phyloP scores from a whole-genome alignment of 92 coral and sea anemone genomes.

The Isaurus tuberculatus region DNA sequence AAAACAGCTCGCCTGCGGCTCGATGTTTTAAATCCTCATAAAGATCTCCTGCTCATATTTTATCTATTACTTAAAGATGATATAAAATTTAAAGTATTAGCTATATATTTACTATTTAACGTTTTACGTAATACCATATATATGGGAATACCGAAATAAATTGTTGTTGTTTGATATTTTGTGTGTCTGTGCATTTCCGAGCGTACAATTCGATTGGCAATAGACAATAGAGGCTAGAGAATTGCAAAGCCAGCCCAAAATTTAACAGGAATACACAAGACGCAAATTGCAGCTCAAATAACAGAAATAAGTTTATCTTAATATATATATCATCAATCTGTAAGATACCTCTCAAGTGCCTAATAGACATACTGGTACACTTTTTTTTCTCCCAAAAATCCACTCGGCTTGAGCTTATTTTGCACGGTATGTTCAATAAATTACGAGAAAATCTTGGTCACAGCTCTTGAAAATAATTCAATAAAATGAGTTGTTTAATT shows the following conservation, averaged over 20 bases:
- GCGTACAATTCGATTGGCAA: not conserved
- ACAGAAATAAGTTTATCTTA: too few species aligned
- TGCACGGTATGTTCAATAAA: not conserved
- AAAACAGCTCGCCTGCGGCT: too few species aligned
- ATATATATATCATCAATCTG: not conserved
- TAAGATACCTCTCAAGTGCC: not conserved
- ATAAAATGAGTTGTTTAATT: too few species aligned
- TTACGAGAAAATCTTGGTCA: not conserved
- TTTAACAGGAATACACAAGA: not conserved
- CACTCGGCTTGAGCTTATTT: too few species aligned
- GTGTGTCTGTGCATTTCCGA: not conserved
- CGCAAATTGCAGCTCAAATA: not conserved
- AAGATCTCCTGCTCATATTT: too few species aligned
- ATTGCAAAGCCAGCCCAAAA: not conserved
- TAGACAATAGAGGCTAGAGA: not conserved
- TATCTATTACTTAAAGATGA: too few species aligned
- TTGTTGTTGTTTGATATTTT: conserved; percentile 4
- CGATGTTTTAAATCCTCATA: too few species aligned
- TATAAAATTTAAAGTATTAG: too few species aligned
- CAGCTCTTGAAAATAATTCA: too few species aligned
- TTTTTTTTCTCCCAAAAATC: not conserved
- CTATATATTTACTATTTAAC: too few species aligned
- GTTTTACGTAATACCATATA: too few species aligned
- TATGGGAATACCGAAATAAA: not conserved
- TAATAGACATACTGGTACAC: not conserved